Evolutionary conservation across 1,140 invertebrate species (phyloP), one percentile per base, ranked within the genome.

Genomic region (Procambarus clarkii): DNA sequence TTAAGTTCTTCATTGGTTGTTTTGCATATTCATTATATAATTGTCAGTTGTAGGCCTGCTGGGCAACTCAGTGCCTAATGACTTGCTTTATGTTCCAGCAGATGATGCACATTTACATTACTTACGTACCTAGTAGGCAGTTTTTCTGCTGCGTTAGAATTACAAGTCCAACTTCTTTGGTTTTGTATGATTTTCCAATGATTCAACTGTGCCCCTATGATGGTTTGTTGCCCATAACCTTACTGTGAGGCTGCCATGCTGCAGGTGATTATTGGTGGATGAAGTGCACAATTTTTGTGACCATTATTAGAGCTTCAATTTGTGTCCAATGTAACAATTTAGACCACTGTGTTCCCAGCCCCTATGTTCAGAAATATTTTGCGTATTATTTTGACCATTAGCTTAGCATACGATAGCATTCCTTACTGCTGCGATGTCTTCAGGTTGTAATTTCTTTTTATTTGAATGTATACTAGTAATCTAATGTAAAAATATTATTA

Each of bases 221-320:
- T 74, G 69, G 69, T 74, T 74, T 74, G 69, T 34, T 74, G 69
- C 69, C 69, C 24, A 74, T 74, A 74, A 74, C 69, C 69, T 74
- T 74, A 74, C 34, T 74, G 69, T 74, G 69, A 74, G 69, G n/a
- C 69, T 74, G 69, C 69, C 69, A 74, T 24, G 11, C n/a, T 74
- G 69, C 7, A 74, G 69, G 69, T 74, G n/a, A 74, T 21, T 34
- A 74, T 74, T 34, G 69, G 24, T 24, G n/a, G n/a, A 34, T 34
- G 21, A 74, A 74, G 69, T 24, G 69, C 69, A 74, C 69, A 74
- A 74, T 24, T 74, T 74, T 74, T 74, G 21, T 11, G 34, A 74
- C 69, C 69, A 74, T 24, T 74, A 34, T 3, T 74, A 34, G 69
- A 74, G 69, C 24, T 74, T 34, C 24, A 74, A n/a, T 74, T 74